Base-by-base conservation (phyloP, 2,797 vertebrate species). In the Nyctalus aviator region DNA sequence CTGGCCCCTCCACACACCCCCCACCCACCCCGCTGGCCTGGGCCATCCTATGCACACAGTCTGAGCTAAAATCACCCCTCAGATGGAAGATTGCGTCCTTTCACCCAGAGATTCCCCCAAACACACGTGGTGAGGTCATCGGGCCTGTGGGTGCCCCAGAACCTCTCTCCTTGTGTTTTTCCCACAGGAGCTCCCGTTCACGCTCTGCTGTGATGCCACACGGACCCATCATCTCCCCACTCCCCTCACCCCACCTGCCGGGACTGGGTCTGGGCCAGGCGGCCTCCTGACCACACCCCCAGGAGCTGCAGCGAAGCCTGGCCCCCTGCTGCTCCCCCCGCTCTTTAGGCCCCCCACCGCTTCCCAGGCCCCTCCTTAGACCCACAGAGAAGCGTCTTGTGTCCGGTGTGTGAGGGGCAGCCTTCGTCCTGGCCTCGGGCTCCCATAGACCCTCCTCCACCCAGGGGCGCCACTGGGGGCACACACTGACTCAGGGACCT, bases 161-260 rank as follows among this genome's bases (percentile, higher is more conserved):
- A 0, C 2, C 35, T 48, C n/a, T n/a, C n/a, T 18, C 12, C 5
- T 0, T 15, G 7, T 20, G 17, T 27, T 69, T 3, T 18, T 10
- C 53, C 75, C 62, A 41, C 4, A 1, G 27, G 53, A n/a, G 6
- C 35, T 53, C 21, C 41, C 48, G 30, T 8, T 35, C 57, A 15
- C 0, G 41, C 32, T 41, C n/a, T 1, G 46, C 23, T 73, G 30
- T 12, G 68, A 46, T 8, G n/a, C 27, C 2, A 4, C 73, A 8
- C 1, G 7, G 79, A 64, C 57, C 30, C 75, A 35, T n/a, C 11
- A 35, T 3, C 75, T 87, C 73, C 35, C 77, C 55, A 15, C 50
- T 1, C 21, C 35, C 35, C 35, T 27, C 69, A 23, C 20, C 11
- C 62, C 48, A 18, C 46, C 12, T 2, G 21, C 48, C 8, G 59